A percentile compares a stretch with the other conserved stretches of the same genome.
Evolutionary conservation across 2,888 invertebrate species (phyloP).

Genomic region (Caenorhabditis drosophilae): DNA sequence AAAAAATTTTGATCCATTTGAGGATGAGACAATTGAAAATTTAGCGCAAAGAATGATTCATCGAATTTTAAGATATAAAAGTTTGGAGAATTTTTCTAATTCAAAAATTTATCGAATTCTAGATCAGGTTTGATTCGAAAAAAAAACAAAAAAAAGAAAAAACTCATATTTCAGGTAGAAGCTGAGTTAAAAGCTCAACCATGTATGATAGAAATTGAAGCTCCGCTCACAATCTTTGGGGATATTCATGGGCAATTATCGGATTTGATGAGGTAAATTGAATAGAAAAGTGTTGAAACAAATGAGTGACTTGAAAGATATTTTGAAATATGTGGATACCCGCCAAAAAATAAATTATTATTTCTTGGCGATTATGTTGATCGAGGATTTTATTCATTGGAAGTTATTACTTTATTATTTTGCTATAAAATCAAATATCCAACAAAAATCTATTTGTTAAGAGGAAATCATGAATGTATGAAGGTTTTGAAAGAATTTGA

Average conservation of each 20-base stretch:
- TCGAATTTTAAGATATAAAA: slow-evolving; percentile 19
- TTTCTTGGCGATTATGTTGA: slow-evolving; percentile 66
- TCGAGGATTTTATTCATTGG: slow-evolving; percentile 54
- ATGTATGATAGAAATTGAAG: slow-evolving; percentile 42
- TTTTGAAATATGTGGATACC: slow-evolving; percentile 49
- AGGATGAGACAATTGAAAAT: slow-evolving; percentile 15
- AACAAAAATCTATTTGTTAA: slow-evolving; percentile 46
- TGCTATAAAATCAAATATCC: slow-evolving; percentile 56
- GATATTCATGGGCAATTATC: slow-evolving; percentile 60
- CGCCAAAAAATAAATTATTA: slow-evolving; percentile 48
- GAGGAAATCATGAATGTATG: slow-evolving; percentile 62
- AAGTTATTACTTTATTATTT: slow-evolving; percentile 57
- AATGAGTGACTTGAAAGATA: no score
- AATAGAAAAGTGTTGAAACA: no score
- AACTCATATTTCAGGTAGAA: slow-evolving; percentile 18
- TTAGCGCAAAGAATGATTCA: slow-evolving; percentile 36
- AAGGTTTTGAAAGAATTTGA: slow-evolving; percentile 33
- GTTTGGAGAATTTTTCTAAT: slow-evolving; percentile 34
- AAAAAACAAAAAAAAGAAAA: neutral
- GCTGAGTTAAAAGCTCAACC: slow-evolving; percentile 32
- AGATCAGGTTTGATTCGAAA: slow-evolving; percentile 6
- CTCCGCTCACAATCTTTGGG: slow-evolving; percentile 57
- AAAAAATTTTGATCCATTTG: neutral
- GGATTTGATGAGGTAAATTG: slow-evolving; percentile 42
- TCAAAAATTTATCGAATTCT: slow-evolving; percentile 29